Percentiles rank a stretch among this genome's conserved stretches.
These are phyloP conservation scores for Tethya wilhelma DNA, from an alignment of 37 sponge, comb jelly and placozoan species.

Conservation along the genomic window DNA sequence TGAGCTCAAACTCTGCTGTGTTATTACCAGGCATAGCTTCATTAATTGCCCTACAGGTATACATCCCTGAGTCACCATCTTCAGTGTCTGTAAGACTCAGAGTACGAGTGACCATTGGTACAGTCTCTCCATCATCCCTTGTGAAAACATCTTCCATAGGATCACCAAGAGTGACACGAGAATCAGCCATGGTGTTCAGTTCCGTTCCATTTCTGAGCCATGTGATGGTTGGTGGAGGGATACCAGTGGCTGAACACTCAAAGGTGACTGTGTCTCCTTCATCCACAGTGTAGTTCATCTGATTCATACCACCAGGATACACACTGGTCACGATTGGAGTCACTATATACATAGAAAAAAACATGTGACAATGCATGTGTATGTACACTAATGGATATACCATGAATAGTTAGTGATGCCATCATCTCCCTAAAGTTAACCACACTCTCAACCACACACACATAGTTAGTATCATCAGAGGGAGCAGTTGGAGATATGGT, in stretches of 20 bases:
- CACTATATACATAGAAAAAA: conserved; percentile 5
- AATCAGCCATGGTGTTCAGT: not conserved
- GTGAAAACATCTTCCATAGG: not conserved
- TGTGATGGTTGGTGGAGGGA: conserved; percentile 59
- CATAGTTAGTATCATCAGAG: too few species aligned
- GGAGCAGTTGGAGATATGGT: too few species aligned
- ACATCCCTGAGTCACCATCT: conserved; percentile 55
- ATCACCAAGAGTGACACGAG: conserved; percentile 6
- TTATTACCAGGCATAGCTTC: not conserved
- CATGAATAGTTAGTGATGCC: too few species aligned
- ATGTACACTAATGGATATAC: too few species aligned
- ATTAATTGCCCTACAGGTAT: conserved; percentile 59
- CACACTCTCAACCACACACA: too few species aligned
- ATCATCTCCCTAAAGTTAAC: too few species aligned
- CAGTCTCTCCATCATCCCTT: conserved; percentile 11
- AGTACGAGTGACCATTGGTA: not conserved
- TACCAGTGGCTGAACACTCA: conserved; percentile 59
- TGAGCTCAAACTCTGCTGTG: conserved; percentile 28
- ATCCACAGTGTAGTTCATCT: conserved; percentile 14
- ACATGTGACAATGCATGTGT: too few species aligned
- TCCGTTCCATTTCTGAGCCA: conserved; percentile 18
- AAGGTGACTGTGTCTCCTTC: conserved; percentile 19
- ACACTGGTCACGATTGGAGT: conserved; percentile 8
- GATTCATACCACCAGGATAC: not conserved
- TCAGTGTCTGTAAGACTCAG: not conserved